A percentile compares a stretch with the other conserved stretches of the same genome.
Evolutionary conservation across 2,113 vertebrate genomes (phyloP).

Genomic region (Hippocampus abdominalis): DNA sequence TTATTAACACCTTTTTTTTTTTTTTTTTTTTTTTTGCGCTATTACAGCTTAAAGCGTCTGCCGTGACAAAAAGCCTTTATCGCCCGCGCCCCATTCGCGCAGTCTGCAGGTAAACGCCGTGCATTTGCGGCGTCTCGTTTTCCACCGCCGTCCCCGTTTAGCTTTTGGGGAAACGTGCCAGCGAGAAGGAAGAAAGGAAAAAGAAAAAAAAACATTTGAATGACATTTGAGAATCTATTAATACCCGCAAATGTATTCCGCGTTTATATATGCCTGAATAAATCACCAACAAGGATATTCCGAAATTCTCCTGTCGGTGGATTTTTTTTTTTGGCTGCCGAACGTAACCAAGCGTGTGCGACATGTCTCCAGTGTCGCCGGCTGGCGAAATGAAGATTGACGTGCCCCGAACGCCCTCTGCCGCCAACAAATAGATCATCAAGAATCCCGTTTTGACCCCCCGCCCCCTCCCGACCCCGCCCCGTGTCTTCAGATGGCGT

Average conservation of each 20-base stretch:
- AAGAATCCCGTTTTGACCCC: conserved; percentile 56
- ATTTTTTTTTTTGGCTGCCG: conserved; percentile 10
- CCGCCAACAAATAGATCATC: conserved; percentile 63
- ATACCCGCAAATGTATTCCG: neutral
- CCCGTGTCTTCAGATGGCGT: conserved; percentile 52
- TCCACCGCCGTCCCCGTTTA: neutral
- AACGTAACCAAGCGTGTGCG: conserved; percentile 17
- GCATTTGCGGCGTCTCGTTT: neutral
- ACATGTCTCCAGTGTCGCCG: neutral
- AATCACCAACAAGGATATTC: conserved; percentile 1
- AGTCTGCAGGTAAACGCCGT: conserved; percentile 14
- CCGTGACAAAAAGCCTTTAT: conserved; percentile 4
- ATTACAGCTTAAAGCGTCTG: conserved; percentile 7
- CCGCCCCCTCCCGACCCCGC: conserved; percentile 15
- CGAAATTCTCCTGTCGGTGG: neutral
- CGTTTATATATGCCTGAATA: conserved; percentile 6
- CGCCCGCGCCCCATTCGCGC: conserved; percentile 16
- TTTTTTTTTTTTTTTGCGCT: neutral
- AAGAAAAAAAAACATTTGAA: neutral
- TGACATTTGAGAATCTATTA: conserved; percentile 2
- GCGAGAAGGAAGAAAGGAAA: neutral
- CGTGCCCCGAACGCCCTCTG: conserved; percentile 59
- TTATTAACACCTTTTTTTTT: conserved; percentile 21
- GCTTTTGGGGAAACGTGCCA: conserved; percentile 9
- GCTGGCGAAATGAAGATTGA: conserved; percentile 60